Conservation (phyloP, 1,140 invertebrate species). For the Chionoecetes opilio region DNA sequence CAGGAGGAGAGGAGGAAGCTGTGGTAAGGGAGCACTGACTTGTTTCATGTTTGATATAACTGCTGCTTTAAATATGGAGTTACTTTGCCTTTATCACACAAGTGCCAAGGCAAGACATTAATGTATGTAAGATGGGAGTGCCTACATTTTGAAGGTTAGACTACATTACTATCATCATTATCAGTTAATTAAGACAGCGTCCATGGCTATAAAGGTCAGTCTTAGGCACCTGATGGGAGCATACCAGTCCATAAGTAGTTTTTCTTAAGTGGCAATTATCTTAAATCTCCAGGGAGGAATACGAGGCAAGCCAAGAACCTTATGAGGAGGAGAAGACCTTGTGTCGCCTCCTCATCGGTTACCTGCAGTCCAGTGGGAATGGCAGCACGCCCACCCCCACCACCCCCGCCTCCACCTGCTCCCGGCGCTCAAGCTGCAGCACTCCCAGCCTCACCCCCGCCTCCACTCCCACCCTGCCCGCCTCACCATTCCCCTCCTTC, state of each 20-base stretch:
- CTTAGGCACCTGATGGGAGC: too few species aligned
- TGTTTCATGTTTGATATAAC: not conserved
- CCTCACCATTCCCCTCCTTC: not conserved
- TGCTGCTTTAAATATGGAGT: not conserved
- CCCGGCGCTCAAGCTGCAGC: not conserved
- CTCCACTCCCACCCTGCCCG: not conserved
- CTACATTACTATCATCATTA: too few species aligned
- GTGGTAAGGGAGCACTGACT: constrained; percentile 54
- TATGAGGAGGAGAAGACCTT: constrained; percentile 75
- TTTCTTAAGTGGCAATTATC: not conserved
- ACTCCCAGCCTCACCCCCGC: not conserved
- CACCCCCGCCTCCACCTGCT: constrained; percentile 34
- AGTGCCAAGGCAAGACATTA: too few species aligned
- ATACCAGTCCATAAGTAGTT: too few species aligned
- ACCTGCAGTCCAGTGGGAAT: constrained; percentile 62
- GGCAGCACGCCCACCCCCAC: constrained; percentile 7
- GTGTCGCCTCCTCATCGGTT: constrained; percentile 64
- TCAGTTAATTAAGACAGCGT: too few species aligned
- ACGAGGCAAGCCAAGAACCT: constrained; percentile 72
- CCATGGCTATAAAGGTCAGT: too few species aligned
- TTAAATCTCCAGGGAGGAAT: constrained; percentile 64
- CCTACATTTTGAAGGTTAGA: too few species aligned
- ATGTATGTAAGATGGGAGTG: too few species aligned
- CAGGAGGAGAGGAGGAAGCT: constrained; percentile 60
- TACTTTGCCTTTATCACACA: too few species aligned